Evolutionary conservation across 2,888 invertebrate species (phyloP).

Genomic region (Noctua pronuba): DNA sequence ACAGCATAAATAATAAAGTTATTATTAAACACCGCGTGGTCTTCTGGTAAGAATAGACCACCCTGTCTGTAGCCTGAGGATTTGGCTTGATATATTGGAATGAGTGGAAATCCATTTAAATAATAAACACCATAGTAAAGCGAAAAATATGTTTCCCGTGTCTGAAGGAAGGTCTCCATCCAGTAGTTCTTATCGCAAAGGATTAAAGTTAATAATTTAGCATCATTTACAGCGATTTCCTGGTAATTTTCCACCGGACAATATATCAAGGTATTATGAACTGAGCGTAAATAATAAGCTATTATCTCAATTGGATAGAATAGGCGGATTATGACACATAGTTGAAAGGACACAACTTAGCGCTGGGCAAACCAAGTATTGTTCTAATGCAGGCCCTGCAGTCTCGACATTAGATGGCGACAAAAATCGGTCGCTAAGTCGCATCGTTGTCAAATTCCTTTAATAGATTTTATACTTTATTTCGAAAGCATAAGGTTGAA

Average conservation of each 20-base stretch:
- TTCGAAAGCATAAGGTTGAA: too few relatives aligned
- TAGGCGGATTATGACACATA: slow-evolving; percentile 62
- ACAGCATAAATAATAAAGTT: slow-evolving; percentile 50
- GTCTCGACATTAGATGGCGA: too few relatives aligned
- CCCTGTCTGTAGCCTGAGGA: slow-evolving; percentile 6
- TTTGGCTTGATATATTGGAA: slow-evolving; percentile 20
- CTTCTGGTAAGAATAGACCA: slow-evolving; percentile 35
- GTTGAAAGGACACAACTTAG: slow-evolving; percentile 72
- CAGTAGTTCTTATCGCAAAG: not conserved
- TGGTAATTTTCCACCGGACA: slow-evolving; percentile 51
- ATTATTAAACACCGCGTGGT: slow-evolving; percentile 49
- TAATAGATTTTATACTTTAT: too few relatives aligned
- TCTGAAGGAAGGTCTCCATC: not conserved
- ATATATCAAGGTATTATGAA: slow-evolving; percentile 46
- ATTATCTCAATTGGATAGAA: slow-evolving; percentile 63
- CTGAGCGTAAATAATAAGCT: slow-evolving; percentile 51
- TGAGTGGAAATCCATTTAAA: slow-evolving; percentile 17
- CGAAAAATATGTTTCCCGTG: slow-evolving; percentile 1
- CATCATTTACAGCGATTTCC: slow-evolving; percentile 33
- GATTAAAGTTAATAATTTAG: slow-evolving; percentile 12
- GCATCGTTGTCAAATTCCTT: too few relatives aligned
- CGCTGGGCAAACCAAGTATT: slow-evolving; percentile 69
- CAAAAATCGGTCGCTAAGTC: too few relatives aligned
- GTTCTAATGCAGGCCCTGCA: slow-evolving; percentile 64
- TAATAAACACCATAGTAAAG: slow-evolving; percentile 14